phyloP scores from a whole-genome alignment of 1,140 invertebrate genomes.

The Acromyrmex charruanus region DNA sequence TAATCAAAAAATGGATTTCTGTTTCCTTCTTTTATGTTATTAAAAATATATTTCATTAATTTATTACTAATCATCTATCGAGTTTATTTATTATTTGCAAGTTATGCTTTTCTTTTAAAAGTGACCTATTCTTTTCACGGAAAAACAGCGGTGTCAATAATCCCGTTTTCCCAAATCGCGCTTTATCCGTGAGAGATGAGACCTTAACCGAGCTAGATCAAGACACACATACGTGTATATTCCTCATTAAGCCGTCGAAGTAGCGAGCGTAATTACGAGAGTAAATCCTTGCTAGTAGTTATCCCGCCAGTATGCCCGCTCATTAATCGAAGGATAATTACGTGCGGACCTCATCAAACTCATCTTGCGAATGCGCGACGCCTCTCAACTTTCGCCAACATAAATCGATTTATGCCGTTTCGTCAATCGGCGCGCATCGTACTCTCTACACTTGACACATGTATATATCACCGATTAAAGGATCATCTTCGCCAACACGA shows the following conservation, averaged over 20 bases:
- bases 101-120: neutral
- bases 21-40: neutral
- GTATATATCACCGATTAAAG: constrained; percentile 48
- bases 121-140: neutral
- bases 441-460: constrained; percentile 48
- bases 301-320: constrained; percentile 14
- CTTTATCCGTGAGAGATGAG: neutral
- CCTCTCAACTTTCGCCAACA: constrained; percentile 39
- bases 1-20: neutral
- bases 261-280: constrained; percentile 45
- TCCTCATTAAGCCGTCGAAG: constrained; percentile 51
- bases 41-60: neutral
- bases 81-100: neutral
- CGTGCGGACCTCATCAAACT: constrained; percentile 54
- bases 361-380: constrained; percentile 17
- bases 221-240: constrained; percentile 29
- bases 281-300: constrained; percentile 32
- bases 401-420: constrained; percentile 57
- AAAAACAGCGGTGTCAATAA: neutral
- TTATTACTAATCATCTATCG: neutral
- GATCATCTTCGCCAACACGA: constrained; percentile 42
- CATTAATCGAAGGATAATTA: constrained; percentile 55
- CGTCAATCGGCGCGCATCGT: neutral
- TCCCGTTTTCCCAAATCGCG: neutral
- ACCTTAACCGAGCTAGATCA: neutral